phyloP scores from a whole-genome alignment of 2,888 invertebrate species.

The Oxytorus armatus region DNA sequence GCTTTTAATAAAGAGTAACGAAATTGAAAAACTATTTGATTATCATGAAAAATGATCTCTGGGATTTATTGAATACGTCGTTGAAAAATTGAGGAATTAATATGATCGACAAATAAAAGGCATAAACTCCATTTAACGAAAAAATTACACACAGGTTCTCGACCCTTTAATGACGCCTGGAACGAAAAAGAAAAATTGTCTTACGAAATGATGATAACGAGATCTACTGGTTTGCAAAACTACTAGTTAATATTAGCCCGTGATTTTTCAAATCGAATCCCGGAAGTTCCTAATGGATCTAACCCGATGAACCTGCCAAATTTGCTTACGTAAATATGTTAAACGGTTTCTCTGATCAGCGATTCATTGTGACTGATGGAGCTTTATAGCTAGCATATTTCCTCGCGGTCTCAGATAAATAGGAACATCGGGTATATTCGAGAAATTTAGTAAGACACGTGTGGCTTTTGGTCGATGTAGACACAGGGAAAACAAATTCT shows the following conservation, averaged over 20 bases:
- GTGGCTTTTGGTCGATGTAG: constrained; percentile 36
- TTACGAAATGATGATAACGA: neutral
- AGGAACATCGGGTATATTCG: constrained; percentile 29
- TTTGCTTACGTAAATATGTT: constrained; percentile 57
- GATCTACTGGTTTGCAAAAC: no score
- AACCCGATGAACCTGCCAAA: constrained; percentile 47
- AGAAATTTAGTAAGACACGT: constrained; percentile 46
- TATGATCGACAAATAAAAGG: no score
- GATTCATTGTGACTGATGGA: constrained; percentile 36
- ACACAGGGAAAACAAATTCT: neutral
- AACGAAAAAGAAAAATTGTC: no score
- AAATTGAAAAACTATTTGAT: no score
- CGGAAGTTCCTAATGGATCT: constrained; percentile 44
- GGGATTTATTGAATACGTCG: no score
- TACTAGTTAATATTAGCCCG: neutral
- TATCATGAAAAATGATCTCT: no score
- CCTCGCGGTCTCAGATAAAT: neutral
- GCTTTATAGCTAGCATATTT: constrained; percentile 34
- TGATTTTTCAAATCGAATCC: constrained; percentile 2
- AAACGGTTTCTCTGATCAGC: constrained; percentile 9
- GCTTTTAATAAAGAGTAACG: no score
- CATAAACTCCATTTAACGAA: no score
- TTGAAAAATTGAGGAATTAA: no score
- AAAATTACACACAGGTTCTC: no score
- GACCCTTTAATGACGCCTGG: no score